These are phyloP conservation scores for Bolborhynchus lineola DNA, from an alignment of 2,113 vertebrate genomes.

Conservation along the genomic window DNA sequence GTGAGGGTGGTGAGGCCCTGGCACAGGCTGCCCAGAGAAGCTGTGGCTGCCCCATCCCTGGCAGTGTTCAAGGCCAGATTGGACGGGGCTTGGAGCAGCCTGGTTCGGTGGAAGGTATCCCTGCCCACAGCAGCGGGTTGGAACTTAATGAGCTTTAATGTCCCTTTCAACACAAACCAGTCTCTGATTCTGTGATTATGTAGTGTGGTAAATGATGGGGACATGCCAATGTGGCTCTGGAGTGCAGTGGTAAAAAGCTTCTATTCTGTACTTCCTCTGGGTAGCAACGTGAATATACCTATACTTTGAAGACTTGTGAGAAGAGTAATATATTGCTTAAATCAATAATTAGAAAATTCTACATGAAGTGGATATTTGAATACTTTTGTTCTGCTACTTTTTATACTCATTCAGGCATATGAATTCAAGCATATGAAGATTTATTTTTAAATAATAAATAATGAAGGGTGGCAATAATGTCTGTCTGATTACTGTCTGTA, in stretches of 20 bases:
- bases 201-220: background rate
- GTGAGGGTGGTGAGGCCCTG: background rate
- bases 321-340: background rate
- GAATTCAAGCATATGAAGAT: background rate
- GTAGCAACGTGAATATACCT: background rate
- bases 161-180: background rate
- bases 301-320: background rate
- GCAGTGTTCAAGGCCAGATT: background rate
- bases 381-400: background rate
- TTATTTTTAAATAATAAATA: background rate
- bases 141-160: background rate
- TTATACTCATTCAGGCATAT: background rate
- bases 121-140: background rate
- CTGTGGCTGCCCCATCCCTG: background rate
- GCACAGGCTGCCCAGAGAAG: background rate
- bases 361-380: background rate
- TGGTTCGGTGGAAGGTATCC: background rate
- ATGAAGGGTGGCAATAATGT: background rate
- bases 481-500: background rate
- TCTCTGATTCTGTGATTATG: no score
- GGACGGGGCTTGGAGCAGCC: background rate
- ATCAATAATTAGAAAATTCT: background rate
- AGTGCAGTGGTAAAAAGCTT: background rate
- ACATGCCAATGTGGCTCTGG: background rate
- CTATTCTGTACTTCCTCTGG: background rate